Evolutionary conservation across 35 echinoderm and acorn worm species (phyloP).

Genomic region (Hemicentrotus pulcherrimus): DNA sequence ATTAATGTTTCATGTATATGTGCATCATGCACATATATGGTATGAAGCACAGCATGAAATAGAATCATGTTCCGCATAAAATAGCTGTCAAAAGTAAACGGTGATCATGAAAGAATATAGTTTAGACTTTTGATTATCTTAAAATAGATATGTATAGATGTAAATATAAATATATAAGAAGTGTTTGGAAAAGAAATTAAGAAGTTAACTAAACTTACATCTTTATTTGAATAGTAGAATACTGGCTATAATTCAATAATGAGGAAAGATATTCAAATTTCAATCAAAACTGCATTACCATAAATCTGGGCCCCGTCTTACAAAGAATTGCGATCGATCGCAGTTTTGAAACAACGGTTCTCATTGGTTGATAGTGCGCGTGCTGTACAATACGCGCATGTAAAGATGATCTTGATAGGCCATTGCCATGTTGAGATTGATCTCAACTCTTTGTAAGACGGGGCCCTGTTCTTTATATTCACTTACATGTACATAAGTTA

Average conservation of each 20-base stretch:
- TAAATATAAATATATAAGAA: neutral
- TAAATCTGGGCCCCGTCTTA: too few species aligned
- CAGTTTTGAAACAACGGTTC: too few species aligned
- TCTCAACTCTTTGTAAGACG: too few species aligned
- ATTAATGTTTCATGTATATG: neutral
- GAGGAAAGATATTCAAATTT: neutral
- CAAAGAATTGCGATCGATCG: too few species aligned
- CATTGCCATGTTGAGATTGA: too few species aligned
- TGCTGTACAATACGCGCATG: too few species aligned
- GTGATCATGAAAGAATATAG: neutral
- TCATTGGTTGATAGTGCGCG: too few species aligned
- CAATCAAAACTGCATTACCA: neutral
- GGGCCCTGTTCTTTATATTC: too few species aligned
- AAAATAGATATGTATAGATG: neutral
- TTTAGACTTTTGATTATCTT: neutral
- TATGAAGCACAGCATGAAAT: neutral
- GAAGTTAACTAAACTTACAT: neutral
- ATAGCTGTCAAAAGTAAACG: neutral
- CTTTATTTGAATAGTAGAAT: constrained; percentile 1
- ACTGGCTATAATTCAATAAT: neutral
- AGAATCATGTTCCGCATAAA: neutral
- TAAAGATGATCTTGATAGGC: too few species aligned
- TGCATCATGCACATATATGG: neutral
- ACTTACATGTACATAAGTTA: too few species aligned
- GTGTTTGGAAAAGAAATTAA: neutral